Percentiles rank a stretch among this genome's conserved stretches.
Evolutionary conservation across 2,113 vertebrate species (phyloP).

Genomic region (Arothron firmamentum): DNA sequence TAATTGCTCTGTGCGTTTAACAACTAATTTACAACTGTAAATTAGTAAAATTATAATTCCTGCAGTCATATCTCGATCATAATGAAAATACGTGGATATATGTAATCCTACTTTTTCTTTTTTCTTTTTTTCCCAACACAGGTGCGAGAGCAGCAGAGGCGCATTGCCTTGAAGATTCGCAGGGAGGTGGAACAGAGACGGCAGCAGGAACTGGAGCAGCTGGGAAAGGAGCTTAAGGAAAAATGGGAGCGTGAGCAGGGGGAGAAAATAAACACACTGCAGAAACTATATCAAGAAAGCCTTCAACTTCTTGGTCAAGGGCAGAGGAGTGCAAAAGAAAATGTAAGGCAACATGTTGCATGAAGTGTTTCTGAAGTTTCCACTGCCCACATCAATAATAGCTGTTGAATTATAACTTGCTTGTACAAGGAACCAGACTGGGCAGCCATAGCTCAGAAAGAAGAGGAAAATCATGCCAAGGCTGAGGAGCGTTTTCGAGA

Average conservation of each 20-base stretch:
- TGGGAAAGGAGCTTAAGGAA: conserved; percentile 76
- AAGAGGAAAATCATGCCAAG: conserved; percentile 76
- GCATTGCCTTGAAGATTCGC: conserved; percentile 82
- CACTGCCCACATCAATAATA: background rate
- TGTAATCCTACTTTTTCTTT: background rate
- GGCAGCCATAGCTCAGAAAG: conserved; percentile 71
- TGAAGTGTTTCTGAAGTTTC: background rate
- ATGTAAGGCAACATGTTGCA: conserved; percentile 74
- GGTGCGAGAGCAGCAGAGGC: conserved; percentile 93
- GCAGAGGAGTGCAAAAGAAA: conserved; percentile 84
- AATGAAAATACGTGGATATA: background rate
- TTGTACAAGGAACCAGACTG: conserved; percentile 75
- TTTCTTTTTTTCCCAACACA: conserved; percentile 32
- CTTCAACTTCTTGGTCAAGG: conserved; percentile 81
- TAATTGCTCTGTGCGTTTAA: background rate
- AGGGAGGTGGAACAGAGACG: conserved; percentile 80
- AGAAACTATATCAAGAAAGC: conserved; percentile 80
- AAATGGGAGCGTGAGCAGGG: conserved; percentile 83
- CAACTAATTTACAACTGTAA: background rate
- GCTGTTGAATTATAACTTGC: background rate
- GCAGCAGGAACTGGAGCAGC: conserved; percentile 73
- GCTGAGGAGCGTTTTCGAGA: conserved; percentile 83
- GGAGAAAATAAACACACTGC: conserved; percentile 77
- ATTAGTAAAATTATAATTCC: background rate
- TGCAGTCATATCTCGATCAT: background rate